Conservation (phyloP, 2,113 vertebrate genomes). For the Sturnus vulgaris region DNA sequence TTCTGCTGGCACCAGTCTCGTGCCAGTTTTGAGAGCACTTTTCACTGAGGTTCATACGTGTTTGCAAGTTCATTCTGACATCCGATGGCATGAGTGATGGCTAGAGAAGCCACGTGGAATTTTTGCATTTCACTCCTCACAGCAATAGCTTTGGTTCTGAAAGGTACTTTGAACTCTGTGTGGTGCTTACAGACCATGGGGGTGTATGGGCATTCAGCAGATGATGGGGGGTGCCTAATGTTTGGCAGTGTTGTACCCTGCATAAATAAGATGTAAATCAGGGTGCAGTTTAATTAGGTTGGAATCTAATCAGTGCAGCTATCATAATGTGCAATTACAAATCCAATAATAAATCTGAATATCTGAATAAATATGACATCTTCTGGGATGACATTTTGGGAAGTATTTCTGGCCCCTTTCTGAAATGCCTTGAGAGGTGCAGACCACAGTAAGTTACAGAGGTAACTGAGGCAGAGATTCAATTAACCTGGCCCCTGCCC, state of each 20-base stretch:
- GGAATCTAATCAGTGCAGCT: conserved; percentile 1
- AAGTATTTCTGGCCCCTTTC: not conserved
- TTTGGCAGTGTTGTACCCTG: not conserved
- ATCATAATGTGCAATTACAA: not conserved
- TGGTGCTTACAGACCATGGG: not conserved
- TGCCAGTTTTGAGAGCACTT: not conserved
- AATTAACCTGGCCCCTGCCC: not conserved
- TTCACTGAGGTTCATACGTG: not conserved
- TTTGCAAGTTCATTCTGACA: not conserved
- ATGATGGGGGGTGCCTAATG: not conserved
- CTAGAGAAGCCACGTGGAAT: not conserved
- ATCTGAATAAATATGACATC: not conserved
- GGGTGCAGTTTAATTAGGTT: not conserved
- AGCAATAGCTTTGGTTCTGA: not conserved
- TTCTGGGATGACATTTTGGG: not conserved
- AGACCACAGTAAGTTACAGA: not conserved
- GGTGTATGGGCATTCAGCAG: not conserved
- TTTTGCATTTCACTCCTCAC: not conserved
- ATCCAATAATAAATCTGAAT: not conserved
- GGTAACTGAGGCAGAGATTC: not conserved
- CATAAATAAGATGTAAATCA: not conserved
- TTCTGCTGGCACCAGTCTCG: not conserved
- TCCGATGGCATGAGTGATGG: not conserved
- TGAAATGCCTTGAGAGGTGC: not conserved
- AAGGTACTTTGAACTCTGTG: not conserved